Evolutionary conservation across 2,113 vertebrate genomes (phyloP).

Genomic region (Hiodon tergisus): DNA sequence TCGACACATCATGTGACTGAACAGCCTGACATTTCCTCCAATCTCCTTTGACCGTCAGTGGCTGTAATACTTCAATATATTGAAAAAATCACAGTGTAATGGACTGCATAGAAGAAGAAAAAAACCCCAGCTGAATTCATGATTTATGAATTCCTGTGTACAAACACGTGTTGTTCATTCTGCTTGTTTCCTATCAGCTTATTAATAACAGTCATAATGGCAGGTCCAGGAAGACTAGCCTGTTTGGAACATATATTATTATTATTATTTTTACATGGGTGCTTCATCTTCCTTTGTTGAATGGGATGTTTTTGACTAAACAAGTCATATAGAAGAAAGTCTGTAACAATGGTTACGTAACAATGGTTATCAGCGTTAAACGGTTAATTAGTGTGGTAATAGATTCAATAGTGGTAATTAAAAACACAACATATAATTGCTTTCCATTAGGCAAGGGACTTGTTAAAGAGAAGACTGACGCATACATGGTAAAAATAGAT

Average conservation of each 20-base stretch:
- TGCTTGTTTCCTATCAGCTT: neutral
- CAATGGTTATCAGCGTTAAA: constrained; percentile 22
- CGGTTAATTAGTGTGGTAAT: constrained; percentile 29
- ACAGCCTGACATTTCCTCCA: no score
- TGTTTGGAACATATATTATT: neutral
- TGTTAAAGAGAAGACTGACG: constrained; percentile 9
- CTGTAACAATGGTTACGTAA: constrained; percentile 2
- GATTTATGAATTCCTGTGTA: no score
- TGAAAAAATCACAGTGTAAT: no score
- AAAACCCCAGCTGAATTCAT: no score
- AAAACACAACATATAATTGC: constrained; percentile 15
- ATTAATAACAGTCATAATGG: neutral
- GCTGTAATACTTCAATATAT: no score
- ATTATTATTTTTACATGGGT: neutral
- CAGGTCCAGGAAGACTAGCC: neutral
- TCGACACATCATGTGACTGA: no score
- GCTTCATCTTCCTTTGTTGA: constrained; percentile 1
- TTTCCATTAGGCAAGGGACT: constrained; percentile 20
- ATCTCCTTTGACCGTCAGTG: no score
- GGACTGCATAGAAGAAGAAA: no score
- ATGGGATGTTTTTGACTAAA: neutral
- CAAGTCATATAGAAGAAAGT: constrained; percentile 17
- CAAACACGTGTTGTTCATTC: neutral
- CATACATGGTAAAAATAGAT: constrained; percentile 8
- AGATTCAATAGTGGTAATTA: no score